Percentiles rank a stretch among this genome's conserved stretches.
Evolutionary conservation across 1,140 invertebrate species (phyloP).

Genomic region (Pteromalus puparum): DNA sequence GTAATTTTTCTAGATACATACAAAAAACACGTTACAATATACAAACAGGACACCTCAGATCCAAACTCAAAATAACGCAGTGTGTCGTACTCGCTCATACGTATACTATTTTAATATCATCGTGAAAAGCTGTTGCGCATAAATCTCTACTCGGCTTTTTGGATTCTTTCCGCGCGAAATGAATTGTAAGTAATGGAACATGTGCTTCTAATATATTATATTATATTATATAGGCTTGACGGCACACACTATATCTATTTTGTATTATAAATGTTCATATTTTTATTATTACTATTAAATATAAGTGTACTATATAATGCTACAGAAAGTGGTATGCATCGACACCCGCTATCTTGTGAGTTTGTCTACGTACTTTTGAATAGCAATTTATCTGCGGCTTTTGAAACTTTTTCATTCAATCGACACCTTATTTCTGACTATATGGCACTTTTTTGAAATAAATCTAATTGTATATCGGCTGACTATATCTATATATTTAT

Average conservation of each 20-base stretch:
- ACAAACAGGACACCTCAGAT: not conserved
- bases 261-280: not conserved
- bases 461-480: not conserved
- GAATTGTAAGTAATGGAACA: not conserved
- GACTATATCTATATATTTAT: no score
- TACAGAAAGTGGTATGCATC: not conserved
- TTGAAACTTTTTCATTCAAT: not conserved
- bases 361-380: not conserved
- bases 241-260: not conserved
- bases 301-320: not conserved
- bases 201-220: not conserved
- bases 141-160: not conserved
- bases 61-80: not conserved
- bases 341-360: not conserved
- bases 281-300: not conserved
- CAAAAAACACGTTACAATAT: conserved; percentile 4
- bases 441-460: not conserved
- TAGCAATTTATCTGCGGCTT: not conserved
- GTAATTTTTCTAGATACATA: conserved; percentile 5
- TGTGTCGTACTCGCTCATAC: not conserved
- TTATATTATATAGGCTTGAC: not conserved
- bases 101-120: not conserved
- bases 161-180: not conserved
- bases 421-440: no score
- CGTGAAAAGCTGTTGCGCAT: not conserved